Evolutionary conservation across 1,140 invertebrate species (phyloP).

Genomic region (Muscidifurax raptorellus): DNA sequence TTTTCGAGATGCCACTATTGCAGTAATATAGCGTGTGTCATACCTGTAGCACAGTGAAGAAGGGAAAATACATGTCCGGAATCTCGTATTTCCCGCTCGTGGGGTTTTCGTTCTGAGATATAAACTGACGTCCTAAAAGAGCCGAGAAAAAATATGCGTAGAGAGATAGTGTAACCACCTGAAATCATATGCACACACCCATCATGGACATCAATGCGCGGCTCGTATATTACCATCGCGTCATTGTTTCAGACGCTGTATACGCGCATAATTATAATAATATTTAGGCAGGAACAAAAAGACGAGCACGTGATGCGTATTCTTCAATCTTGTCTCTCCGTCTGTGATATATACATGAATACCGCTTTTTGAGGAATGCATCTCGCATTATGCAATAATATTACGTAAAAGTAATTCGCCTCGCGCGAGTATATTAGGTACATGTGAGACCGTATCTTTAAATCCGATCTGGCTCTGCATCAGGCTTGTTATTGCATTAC

Average conservation of each 20-base stretch:
- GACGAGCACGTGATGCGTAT: background rate
- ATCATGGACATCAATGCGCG: slow-evolving; percentile 42
- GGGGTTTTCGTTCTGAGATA: slow-evolving; percentile 74
- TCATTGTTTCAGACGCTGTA: slow-evolving; percentile 3
- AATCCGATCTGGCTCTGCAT: slow-evolving; percentile 42
- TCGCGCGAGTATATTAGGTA: background rate
- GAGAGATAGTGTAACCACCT: slow-evolving; percentile 94
- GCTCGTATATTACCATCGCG: background rate
- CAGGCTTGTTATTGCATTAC: slow-evolving; percentile 43
- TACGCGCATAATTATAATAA: background rate
- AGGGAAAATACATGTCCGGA: slow-evolving; percentile 93
- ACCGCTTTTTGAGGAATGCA: slow-evolving; percentile 42
- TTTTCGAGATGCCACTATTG: no score
- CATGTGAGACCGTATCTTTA: slow-evolving; percentile 46
- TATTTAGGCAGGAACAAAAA: background rate
- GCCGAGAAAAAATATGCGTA: slow-evolving; percentile 95
- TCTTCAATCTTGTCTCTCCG: background rate
- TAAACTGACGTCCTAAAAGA: slow-evolving; percentile 88
- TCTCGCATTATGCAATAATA: slow-evolving; percentile 46
- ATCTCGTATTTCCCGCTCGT: slow-evolving; percentile 79
- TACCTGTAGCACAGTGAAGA: slow-evolving; percentile 94
- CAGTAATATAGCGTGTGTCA: slow-evolving; percentile 41
- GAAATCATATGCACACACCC: slow-evolving; percentile 65
- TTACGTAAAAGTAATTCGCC: slow-evolving; percentile 53
- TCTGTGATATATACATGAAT: background rate